phyloP scores from a whole-genome alignment of 2,888 invertebrate species.

The Hirtodrosophila histrioides region DNA sequence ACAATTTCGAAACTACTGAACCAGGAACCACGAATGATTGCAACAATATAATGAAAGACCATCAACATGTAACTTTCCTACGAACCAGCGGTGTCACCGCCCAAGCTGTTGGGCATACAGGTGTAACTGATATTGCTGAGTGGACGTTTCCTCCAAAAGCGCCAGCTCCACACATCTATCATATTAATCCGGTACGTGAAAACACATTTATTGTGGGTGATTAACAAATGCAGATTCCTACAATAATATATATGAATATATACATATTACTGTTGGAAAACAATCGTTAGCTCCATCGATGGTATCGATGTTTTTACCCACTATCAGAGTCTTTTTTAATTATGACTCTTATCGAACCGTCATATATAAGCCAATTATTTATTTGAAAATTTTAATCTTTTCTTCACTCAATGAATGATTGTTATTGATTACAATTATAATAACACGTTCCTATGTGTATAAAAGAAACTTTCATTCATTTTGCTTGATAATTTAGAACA shows the following conservation, averaged over 20 bases:
- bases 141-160: constrained; percentile 94
- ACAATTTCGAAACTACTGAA: constrained; percentile 4
- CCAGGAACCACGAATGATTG: constrained; percentile 44
- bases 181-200: constrained; percentile 89
- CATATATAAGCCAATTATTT: too few relatives aligned
- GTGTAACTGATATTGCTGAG: constrained; percentile 85
- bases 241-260: not conserved
- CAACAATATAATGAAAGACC: constrained; percentile 42
- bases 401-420: too few relatives aligned
- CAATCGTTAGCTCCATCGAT: too few relatives aligned
- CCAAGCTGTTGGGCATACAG: constrained; percentile 59
- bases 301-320: too few relatives aligned
- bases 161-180: constrained; percentile 89
- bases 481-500: too few relatives aligned
- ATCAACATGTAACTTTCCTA: constrained; percentile 66
- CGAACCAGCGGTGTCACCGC: constrained; percentile 61
- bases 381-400: too few relatives aligned
- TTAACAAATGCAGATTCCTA: constrained; percentile 1
- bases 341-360: too few relatives aligned
- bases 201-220: not conserved
- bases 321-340: too few relatives aligned
- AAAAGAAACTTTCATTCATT: too few relatives aligned
- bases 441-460: too few relatives aligned
- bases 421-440: too few relatives aligned
- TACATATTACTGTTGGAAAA: too few relatives aligned